Conservation (phyloP, 2,888 invertebrate species). For the Drosophila lacicola region DNA sequence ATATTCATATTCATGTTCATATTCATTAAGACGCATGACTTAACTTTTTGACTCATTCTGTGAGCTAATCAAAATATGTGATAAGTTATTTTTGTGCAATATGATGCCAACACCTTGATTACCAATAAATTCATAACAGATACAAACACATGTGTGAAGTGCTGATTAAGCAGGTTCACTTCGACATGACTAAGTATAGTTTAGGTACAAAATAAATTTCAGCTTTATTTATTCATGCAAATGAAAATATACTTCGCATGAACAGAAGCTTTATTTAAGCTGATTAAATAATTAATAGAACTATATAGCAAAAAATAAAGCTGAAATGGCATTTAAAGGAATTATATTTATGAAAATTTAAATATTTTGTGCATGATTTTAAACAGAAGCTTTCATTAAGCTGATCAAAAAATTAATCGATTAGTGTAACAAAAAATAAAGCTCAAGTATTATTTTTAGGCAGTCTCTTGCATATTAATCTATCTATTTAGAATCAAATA, state of each 20-base stretch:
- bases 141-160: neutral
- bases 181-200: conserved; percentile 1
- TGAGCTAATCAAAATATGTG: conserved; percentile 38
- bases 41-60: conserved; percentile 19
- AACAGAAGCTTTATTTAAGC: neutral
- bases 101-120: conserved; percentile 32
- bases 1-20: neutral
- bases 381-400: too few relatives aligned
- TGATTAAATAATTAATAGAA: neutral
- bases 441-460: too few relatives aligned
- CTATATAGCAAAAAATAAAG: too few relatives aligned
- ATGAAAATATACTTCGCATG: neutral
- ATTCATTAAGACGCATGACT: conserved; percentile 41
- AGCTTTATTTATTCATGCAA: neutral
- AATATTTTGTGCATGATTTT: neutral
- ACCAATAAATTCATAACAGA: conserved; percentile 6
- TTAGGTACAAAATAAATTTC: neutral
- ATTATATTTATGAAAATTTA: neutral
- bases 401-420: too few relatives aligned
- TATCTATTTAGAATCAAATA: too few relatives aligned
- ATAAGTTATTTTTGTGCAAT: conserved; percentile 23
- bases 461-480: too few relatives aligned
- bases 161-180: conserved; percentile 21
- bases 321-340: too few relatives aligned
- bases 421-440: too few relatives aligned